A percentile compares a stretch with the other conserved stretches of the same genome.
phyloP scores from a whole-genome alignment of 2,888 invertebrate species.

The Hyposoter dolosus region DNA sequence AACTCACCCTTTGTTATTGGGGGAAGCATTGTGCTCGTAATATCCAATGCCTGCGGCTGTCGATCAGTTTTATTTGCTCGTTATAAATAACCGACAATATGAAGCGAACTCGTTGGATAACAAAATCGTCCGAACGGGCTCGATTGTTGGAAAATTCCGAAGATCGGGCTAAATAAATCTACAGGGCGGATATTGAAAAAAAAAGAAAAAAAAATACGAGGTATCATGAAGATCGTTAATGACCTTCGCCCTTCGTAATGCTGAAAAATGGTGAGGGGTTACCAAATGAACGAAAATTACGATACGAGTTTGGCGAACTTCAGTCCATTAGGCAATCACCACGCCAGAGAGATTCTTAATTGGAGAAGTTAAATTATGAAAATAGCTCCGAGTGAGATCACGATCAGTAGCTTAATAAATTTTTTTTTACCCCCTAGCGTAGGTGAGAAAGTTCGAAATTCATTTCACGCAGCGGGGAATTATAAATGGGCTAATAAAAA shows the following conservation, averaged over 20 bases:
- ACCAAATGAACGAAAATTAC: background rate
- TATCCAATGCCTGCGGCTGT: slow-evolving; percentile 43
- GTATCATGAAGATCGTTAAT: slow-evolving; percentile 33
- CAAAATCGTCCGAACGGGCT: background rate
- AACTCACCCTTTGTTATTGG: slow-evolving; percentile 47
- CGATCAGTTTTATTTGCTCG: slow-evolving; percentile 56
- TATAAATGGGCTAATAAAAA: slow-evolving; percentile 26
- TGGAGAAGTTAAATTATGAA: slow-evolving; percentile 27
- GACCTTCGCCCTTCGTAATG: background rate
- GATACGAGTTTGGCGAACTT: slow-evolving; percentile 26
- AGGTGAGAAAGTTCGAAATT: slow-evolving; percentile 24
- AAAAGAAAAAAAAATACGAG: slow-evolving; percentile 5
- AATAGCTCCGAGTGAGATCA: background rate
- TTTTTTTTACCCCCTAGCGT: slow-evolving; percentile 1
- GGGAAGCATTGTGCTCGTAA: slow-evolving; percentile 50
- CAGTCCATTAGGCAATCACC: slow-evolving; percentile 69
- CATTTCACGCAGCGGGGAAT: background rate
- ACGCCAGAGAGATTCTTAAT: slow-evolving; percentile 16
- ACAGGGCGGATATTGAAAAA: slow-evolving; percentile 8
- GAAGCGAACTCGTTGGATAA: background rate
- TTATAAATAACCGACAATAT: slow-evolving; percentile 34
- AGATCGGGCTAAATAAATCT: background rate
- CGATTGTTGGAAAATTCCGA: slow-evolving; percentile 2
- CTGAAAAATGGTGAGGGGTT: slow-evolving; percentile 10
- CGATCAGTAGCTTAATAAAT: background rate